Percentiles rank a stretch among this genome's conserved stretches.
Conservation (phyloP, 2,888 invertebrate genomes). For the Eristalinus aeneus region DNA sequence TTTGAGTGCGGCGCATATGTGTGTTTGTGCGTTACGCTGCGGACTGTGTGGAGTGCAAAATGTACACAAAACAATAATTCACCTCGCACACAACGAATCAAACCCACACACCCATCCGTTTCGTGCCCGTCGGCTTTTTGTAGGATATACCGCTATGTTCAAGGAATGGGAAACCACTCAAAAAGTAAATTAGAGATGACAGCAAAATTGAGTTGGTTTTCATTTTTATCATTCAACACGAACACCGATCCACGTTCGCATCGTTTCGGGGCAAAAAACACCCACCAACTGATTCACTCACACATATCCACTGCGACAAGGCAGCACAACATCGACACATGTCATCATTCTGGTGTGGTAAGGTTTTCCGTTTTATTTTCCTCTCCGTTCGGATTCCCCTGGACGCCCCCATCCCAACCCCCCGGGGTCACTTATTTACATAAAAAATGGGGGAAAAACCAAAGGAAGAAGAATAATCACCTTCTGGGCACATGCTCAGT, state of each 20-base stretch:
- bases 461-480: conserved; percentile 32
- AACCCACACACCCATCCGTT: not conserved
- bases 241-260: not conserved
- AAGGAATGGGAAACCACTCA: conserved; percentile 66
- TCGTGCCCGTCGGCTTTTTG: not conserved
- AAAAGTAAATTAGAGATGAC: conserved; percentile 69
- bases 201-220: conserved; percentile 69
- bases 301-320: not conserved
- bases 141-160: not conserved
- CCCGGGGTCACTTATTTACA: conserved; percentile 49
- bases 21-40: no score
- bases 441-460: conserved; percentile 34
- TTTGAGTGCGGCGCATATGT: not conserved
- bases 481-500: conserved; percentile 54
- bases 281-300: not conserved
- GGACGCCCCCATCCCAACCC: no score
- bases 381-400: conserved; percentile 8
- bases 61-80: conserved; percentile 55
- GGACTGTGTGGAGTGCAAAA: conserved; percentile 49
- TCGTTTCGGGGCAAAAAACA: not conserved
- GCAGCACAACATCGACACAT: not conserved
- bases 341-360: not conserved
- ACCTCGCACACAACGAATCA: conserved; percentile 27
- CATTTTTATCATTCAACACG: conserved; percentile 56
- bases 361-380: conserved; percentile 22